phyloP scores from a whole-genome alignment of 2,888 invertebrate species.

The Campoplex capitator region DNA sequence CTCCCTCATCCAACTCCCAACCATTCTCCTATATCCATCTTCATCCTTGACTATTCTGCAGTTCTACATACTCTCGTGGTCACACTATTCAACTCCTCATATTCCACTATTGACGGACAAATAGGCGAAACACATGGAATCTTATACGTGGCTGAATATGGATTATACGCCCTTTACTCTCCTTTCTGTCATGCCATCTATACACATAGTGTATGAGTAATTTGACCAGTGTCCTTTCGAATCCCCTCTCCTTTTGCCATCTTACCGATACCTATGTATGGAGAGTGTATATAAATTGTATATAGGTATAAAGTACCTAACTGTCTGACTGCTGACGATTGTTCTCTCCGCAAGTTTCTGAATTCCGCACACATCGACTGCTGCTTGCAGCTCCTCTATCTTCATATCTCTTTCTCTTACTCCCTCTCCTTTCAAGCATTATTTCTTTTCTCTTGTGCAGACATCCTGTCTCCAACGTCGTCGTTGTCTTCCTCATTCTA shows the following conservation, averaged over 20 bases:
- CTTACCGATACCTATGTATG: slow-evolving; percentile 2
- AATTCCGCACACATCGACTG: slow-evolving; percentile 63
- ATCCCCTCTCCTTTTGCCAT: neutral
- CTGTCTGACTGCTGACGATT: slow-evolving; percentile 61
- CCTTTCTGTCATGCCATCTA: neutral
- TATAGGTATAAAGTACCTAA: neutral
- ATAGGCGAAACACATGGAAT: neutral
- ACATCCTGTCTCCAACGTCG: slow-evolving; percentile 39
- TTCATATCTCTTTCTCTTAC: neutral
- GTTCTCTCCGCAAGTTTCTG: slow-evolving; percentile 65
- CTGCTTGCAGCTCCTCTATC: slow-evolving; percentile 49
- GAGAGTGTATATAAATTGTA: neutral
- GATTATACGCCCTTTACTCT: slow-evolving; percentile 10
- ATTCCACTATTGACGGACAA: neutral
- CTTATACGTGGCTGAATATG: neutral
- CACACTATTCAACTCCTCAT: slow-evolving; percentile 24
- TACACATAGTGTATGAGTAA: neutral
- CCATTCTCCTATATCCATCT: slow-evolving; percentile 30
- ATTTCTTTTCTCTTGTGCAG: slow-evolving; percentile 33
- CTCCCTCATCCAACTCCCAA: neutral
- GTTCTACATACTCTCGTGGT: slow-evolving; percentile 36
- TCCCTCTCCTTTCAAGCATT: slow-evolving; percentile 3
- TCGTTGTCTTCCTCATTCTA: slow-evolving; percentile 33
- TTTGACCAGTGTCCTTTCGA: slow-evolving; percentile 38
- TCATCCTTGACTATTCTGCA: slow-evolving; percentile 32